These are phyloP conservation scores for Trematomus loennbergii DNA, from an alignment of 2,113 vertebrate species.

Conservation along the genomic window DNA sequence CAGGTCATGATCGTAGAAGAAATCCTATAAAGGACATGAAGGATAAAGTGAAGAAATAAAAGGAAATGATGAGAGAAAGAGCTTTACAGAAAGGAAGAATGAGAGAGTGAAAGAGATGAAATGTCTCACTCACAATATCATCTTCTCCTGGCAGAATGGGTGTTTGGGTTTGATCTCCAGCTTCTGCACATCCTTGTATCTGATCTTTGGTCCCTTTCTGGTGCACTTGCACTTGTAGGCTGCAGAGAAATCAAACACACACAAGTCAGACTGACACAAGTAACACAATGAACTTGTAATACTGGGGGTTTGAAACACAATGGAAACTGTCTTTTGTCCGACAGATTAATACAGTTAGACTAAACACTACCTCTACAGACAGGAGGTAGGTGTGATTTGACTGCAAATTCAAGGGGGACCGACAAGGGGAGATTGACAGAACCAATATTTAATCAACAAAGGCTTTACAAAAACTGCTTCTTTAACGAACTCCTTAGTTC, in stretches of 20 bases:
- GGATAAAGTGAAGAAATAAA: too few relatives aligned
- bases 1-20: not conserved
- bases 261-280: not conserved
- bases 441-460: not conserved
- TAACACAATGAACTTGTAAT: not conserved
- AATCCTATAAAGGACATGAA: not conserved
- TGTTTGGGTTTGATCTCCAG: conserved; percentile 98
- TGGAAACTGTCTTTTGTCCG: not conserved
- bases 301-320: not conserved
- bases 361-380: not conserved
- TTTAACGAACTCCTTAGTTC: not conserved
- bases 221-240: conserved; percentile 98
- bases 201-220: conserved; percentile 97
- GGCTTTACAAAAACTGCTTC: too few relatives aligned
- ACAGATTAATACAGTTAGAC: not conserved
- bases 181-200: conserved; percentile 97
- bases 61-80: not conserved
- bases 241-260: conserved; percentile 66
- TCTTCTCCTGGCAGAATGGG: conserved; percentile 96
- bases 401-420: not conserved
- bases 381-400: conserved; percentile 29
- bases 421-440: not conserved
- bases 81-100: not conserved
- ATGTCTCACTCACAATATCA: conserved; percentile 93
- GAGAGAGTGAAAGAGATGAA: not conserved